Evolutionary conservation across 2,113 vertebrate species (phyloP).

Genomic region (Eonycteris spelaea): DNA sequence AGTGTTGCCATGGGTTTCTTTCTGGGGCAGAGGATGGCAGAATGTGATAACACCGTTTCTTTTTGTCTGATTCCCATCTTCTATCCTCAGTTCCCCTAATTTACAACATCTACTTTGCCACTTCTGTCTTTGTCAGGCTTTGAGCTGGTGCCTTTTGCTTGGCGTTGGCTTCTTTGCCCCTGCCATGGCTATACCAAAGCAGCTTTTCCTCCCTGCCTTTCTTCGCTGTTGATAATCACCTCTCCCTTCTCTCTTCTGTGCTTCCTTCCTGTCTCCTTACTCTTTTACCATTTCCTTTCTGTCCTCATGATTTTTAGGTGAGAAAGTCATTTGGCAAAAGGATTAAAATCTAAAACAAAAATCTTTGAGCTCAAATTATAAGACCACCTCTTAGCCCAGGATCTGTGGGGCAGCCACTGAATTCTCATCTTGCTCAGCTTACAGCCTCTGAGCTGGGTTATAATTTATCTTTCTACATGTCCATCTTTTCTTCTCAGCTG

Average conservation of each 20-base stretch:
- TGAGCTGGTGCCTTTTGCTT: not conserved
- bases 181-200: fast-evolving
- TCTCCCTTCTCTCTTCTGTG: not conserved
- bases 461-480: not conserved
- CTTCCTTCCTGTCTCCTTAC: not conserved
- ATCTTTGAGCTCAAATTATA: not conserved
- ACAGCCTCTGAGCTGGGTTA: not conserved
- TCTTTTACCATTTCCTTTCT: not conserved
- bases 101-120: not conserved
- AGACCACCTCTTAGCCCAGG: not conserved
- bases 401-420: not conserved
- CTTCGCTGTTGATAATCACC: not conserved
- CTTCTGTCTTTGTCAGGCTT: not conserved
- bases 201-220: not conserved
- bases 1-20: not conserved
- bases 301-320: not conserved
- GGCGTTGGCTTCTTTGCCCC: not conserved
- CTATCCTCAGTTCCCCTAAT: not conserved
- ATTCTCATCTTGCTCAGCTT: not conserved
- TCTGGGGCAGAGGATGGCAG: not conserved
- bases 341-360: not conserved
- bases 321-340: not conserved
- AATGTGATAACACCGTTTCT: not conserved
- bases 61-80: not conserved
- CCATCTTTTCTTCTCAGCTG: not conserved